These are phyloP conservation scores for Tarsius wallacei DNA, from an alignment of 2,797 vertebrate species.

Conservation along the genomic window DNA sequence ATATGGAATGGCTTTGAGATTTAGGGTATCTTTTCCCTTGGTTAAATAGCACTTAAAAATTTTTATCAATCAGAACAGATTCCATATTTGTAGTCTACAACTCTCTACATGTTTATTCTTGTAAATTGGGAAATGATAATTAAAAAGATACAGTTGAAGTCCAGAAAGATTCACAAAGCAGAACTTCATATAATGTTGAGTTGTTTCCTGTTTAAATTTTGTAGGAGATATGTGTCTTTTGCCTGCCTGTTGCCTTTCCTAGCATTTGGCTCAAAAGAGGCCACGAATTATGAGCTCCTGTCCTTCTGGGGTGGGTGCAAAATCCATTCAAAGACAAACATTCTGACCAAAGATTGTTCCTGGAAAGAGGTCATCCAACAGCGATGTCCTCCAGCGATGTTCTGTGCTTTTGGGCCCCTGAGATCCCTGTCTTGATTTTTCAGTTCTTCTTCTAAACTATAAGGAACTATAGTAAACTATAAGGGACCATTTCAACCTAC, in stretches of 20 bases:
- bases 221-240: not conserved
- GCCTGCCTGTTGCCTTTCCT: not conserved
- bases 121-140: constrained; percentile 52
- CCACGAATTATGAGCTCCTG: not conserved
- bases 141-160: constrained; percentile 28
- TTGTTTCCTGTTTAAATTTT: constrained; percentile 20
- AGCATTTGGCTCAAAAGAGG: not conserved
- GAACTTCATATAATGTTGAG: not conserved
- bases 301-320: not conserved
- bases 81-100: not conserved
- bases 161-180: constrained; percentile 7
- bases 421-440: not conserved
- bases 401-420: not conserved
- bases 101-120: not conserved
- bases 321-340: not conserved
- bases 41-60: constrained; percentile 71
- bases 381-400: not conserved
- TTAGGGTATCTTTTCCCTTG: constrained; percentile 69
- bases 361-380: not conserved
- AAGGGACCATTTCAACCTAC: not conserved
- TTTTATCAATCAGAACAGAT: constrained; percentile 60
- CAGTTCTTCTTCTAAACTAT: not conserved
- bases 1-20: constrained; percentile 64
- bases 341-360: not conserved
- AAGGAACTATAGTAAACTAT: not conserved